Conservation (phyloP, 2,888 invertebrate genomes). For the Drosophila meridionalis region DNA sequence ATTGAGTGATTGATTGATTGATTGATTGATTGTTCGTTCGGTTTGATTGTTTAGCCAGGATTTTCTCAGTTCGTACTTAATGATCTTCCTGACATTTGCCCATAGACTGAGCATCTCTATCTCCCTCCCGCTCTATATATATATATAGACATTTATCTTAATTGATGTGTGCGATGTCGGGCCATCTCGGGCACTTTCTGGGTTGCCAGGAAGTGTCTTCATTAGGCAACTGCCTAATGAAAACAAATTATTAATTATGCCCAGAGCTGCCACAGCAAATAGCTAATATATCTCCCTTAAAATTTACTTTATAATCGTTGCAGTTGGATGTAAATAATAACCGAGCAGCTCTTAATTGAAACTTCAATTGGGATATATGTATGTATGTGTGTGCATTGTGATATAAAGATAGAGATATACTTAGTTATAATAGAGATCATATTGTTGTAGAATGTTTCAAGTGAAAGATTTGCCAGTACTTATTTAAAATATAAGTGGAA, state of each 20-base stretch:
- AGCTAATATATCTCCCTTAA: conserved; percentile 21
- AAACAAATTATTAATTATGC: conserved; percentile 51
- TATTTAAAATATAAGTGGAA: too few species aligned
- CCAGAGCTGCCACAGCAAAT: conserved; percentile 4
- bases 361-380: neutral
- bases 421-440: neutral
- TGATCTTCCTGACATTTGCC: conserved; percentile 10
- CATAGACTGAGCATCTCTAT: conserved; percentile 10
- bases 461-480: too few species aligned
- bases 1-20: conserved; percentile 56
- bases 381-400: too few species aligned
- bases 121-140: neutral
- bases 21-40: conserved; percentile 46
- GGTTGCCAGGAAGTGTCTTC: conserved; percentile 37
- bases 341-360: neutral
- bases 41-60: conserved; percentile 16
- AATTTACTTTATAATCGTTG: neutral
- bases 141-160: conserved; percentile 63
- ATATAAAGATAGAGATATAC: neutral
- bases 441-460: too few species aligned
- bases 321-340: neutral
- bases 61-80: conserved; percentile 4
- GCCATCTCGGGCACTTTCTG: neutral
- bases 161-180: conserved; percentile 52
- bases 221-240: conserved; percentile 39